Evolutionary conservation across 2,797 vertebrate genomes (phyloP), one percentile per base, ranked within the genome.

Genomic region (Lepilemur ruficaudatus): DNA sequence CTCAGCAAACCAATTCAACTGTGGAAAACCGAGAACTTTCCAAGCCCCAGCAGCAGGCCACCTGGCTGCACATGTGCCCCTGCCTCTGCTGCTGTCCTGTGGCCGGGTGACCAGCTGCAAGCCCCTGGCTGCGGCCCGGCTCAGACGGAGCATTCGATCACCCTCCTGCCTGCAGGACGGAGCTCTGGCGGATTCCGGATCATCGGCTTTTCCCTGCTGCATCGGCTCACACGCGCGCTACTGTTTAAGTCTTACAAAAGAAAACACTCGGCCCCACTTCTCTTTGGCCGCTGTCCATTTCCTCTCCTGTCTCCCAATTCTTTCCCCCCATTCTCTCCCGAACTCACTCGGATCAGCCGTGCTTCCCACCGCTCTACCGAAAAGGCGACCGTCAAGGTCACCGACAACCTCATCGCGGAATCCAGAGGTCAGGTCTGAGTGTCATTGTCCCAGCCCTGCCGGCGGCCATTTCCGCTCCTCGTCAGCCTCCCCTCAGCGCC

Each of bases 1-100:
- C 57, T 82, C 50, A 50, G 70, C 81, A 80, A 55, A 86, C 6
- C 78, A 41, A 82, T 38, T 80, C 52, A 67, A 4, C 83, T 83
- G 89, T 38, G 46, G 69, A 83, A 83, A 75, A 83, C 2, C 3
- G 14, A 65, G 43, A 63, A 20, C 43, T 65, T 75, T 52, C 22
- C 48, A 48, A 83, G 55, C 43, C 50, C 7, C 12, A 48, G 43
- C 23, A 85, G 46, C 17, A 38, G n/a, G 17, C 35, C 57, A 28
- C 11, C n/a, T 38, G 50, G 22, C 2, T 48, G 72, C 50, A 69
- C 23, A 18, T 48, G 43, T 38, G 7, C 17, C 65, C 38, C n/a
- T 38, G 65, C 13, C 7, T 20, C 30, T 57, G 41, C 59, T 35
- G 20, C 63, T 28, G 32, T 55, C 48, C 48, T 4, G 2, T n/a